Evolutionary conservation across 2,888 invertebrate species (phyloP), one percentile per base, ranked within the genome.

Genomic region (Cosmorhoe ocellata): DNA sequence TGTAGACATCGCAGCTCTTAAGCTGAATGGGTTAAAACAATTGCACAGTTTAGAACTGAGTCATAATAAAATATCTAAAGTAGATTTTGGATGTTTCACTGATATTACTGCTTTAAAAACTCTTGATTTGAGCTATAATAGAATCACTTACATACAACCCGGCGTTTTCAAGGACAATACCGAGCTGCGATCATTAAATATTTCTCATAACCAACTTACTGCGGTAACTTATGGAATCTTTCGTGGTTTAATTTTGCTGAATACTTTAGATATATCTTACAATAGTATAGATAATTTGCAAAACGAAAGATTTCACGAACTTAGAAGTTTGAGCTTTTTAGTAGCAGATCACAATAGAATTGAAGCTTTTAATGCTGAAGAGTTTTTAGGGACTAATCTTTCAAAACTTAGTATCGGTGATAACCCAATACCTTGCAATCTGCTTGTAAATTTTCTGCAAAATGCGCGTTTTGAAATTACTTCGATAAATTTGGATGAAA

Each of bases 281-380:
- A 86, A 86, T 58, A 47, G 56, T 9, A 71, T 86, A 1, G 60
- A 63, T 31, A 75, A 71, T 53, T 70, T 84, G 47, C 59, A 78
- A 59, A 72, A 64, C 47, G 80, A 81, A 61, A 67, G 74, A 58
- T 81, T 85, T 56, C 72, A 74, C 49, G 79, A 81, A 61, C 59
- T 78, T 0, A 54, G 56, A 31, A 68, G 68, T 42, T 64, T 86
- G 36, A 57, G 53, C 0, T 53, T 62, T 2, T 59, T 86, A 12
- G 73, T 82, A 54, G 76, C 72, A 1, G 85, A 86, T 61, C 59
- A 78, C 53, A 86, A 86, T 56, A 69, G 64, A 54, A 82, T 85
- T 39, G 51, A 51, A 24, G 61, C 63, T 27, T 51, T 85, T 10
- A 60, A 64, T 2, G 49, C 63, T n/a, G 67, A 72, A 26, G 74